phyloP scores from a whole-genome alignment of 2,797 vertebrate species.

The Peromyscus nudipes region DNA sequence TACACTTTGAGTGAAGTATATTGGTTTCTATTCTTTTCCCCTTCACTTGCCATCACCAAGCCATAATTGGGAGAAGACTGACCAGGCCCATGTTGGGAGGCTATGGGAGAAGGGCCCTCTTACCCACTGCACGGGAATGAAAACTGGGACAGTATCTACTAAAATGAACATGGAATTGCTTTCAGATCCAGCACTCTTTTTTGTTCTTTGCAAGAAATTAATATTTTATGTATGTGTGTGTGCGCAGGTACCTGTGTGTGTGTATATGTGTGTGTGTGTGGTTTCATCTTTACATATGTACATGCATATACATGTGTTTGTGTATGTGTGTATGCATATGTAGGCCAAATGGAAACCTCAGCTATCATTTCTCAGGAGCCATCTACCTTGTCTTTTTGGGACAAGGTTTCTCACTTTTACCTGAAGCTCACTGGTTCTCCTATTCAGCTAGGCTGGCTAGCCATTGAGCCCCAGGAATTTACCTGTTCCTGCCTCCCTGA shows the following conservation, averaged over 20 bases:
- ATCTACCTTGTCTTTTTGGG: not conserved
- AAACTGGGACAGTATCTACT: not conserved
- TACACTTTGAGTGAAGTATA: not conserved
- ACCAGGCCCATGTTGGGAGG: not conserved
- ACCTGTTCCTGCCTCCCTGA: not conserved
- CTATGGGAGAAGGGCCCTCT: not conserved
- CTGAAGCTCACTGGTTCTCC: not conserved
- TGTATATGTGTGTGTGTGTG: not conserved
- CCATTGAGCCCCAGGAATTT: not conserved
- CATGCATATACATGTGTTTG: not conserved
- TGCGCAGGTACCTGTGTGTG: not conserved
- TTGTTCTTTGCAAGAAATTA: not conserved
- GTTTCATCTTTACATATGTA: not conserved
- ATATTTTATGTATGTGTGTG: not conserved
- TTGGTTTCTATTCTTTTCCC: not conserved
- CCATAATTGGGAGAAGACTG: not conserved
- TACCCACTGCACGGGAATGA: not conserved
- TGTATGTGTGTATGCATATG: no score
- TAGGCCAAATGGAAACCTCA: not conserved
- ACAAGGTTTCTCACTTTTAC: not conserved
- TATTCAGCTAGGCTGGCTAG: not conserved
- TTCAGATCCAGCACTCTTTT: conserved; percentile 34
- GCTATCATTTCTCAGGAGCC: not conserved
- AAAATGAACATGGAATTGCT: not conserved
- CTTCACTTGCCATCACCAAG: not conserved